These are phyloP conservation scores for Stylophora pistillata DNA, from an alignment of 64 coral and sea anemone species.

Conservation along the genomic window DNA sequence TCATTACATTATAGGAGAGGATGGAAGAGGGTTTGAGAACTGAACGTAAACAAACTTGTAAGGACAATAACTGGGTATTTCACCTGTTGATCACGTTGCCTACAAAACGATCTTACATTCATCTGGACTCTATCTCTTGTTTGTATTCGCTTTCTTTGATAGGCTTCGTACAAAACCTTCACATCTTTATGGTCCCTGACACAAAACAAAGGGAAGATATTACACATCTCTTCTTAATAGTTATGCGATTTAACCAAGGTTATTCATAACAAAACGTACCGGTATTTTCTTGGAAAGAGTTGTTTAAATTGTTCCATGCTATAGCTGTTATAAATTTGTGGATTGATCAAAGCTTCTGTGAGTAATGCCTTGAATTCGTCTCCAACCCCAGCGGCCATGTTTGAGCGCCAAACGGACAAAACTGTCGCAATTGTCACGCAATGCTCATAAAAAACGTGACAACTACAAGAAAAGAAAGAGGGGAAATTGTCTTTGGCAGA, in stretches of 20 bases:
- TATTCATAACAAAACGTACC: neutral
- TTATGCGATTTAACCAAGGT: too few species aligned
- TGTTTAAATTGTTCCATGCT: constrained; percentile 54
- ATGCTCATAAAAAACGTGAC: neutral
- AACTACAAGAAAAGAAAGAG: neutral
- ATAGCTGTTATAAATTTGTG: constrained; percentile 32
- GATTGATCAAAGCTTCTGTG: constrained; percentile 15
- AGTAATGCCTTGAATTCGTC: constrained; percentile 10
- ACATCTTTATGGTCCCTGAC: constrained; percentile 50
- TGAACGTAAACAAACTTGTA: too few species aligned
- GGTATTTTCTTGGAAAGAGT: constrained; percentile 39
- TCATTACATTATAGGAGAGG: too few species aligned
- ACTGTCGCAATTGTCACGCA: neutral
- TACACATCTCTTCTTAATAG: neutral
- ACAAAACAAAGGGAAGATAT: neutral
- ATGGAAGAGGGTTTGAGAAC: neutral
- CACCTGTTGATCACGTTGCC: constrained; percentile 3
- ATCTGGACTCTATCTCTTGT: neutral
- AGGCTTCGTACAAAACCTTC: constrained; percentile 33
- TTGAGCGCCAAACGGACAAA: neutral
- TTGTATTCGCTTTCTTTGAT: constrained; percentile 46
- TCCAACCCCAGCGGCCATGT: constrained; percentile 2
- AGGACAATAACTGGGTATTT: neutral
- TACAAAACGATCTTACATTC: constrained; percentile 23
- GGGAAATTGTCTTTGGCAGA: neutral